These are phyloP conservation scores for Dipus sagitta DNA, from an alignment of 2,797 vertebrate genomes.

Conservation along the genomic window DNA sequence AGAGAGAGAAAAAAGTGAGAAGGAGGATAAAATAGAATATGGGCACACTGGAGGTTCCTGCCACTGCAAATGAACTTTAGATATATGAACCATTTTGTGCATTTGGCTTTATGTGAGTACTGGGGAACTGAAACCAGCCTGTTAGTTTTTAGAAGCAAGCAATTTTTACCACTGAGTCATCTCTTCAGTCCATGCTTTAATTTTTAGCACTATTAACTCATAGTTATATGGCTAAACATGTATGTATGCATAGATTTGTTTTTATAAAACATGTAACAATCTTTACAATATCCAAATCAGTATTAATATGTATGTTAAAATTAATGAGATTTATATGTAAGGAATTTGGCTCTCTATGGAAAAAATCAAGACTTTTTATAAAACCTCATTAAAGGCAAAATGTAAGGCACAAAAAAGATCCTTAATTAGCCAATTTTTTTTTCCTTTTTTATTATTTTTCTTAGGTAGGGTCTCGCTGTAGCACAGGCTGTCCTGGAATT, in stretches of 20 bases:
- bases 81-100: too few species aligned
- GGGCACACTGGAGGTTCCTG: too few species aligned
- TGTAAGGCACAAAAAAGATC: constrained; percentile 41
- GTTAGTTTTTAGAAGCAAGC: too few species aligned
- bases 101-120: too few species aligned
- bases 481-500: too few species aligned
- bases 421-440: constrained; percentile 73
- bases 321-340: constrained; percentile 29
- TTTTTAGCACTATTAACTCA: background rate
- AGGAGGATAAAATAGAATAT: too few species aligned
- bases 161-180: too few species aligned
- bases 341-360: background rate
- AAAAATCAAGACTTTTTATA: constrained; percentile 50
- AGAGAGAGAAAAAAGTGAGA: too few species aligned
- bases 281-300: background rate
- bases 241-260: background rate
- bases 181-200: too few species aligned
- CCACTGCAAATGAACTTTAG: too few species aligned
- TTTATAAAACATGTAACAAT: constrained; percentile 19
- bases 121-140: too few species aligned
- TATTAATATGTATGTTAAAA: background rate
- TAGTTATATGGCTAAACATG: background rate
- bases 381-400: constrained; percentile 70
- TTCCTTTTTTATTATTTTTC: background rate
- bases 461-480: too few species aligned